Conservation (phyloP, 2,113 vertebrate genomes). For the Rhea americana region DNA sequence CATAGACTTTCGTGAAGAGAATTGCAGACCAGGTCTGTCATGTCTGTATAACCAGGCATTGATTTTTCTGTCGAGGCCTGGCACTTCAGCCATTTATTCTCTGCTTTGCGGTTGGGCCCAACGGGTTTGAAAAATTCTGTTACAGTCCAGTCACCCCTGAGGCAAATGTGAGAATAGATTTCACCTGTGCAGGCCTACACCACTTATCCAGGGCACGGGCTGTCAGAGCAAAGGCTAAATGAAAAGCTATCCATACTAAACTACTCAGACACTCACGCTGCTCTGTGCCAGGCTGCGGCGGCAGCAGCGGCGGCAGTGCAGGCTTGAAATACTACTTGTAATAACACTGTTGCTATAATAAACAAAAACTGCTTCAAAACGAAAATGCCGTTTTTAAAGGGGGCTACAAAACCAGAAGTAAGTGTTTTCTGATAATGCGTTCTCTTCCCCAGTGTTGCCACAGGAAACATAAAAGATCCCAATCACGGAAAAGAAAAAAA, state of each 20-base stretch:
- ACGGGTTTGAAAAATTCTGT: constrained; percentile 99
- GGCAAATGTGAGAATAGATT: constrained; percentile 99
- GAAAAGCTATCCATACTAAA: constrained; percentile 91
- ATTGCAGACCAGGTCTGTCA: constrained; percentile 87
- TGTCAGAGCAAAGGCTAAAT: constrained; percentile 96
- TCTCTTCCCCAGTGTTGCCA: constrained; percentile 9
- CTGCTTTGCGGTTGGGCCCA: constrained; percentile 97
- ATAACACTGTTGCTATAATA: constrained; percentile 26
- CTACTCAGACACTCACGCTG: constrained; percentile 76
- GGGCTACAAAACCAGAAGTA: not conserved
- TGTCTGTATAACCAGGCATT: constrained; percentile 99
- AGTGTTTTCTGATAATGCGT: constrained; percentile 5
- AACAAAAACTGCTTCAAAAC: constrained; percentile 32
- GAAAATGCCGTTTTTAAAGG: not conserved
- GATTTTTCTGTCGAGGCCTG: constrained; percentile 99
- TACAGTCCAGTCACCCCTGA: constrained; percentile 97
- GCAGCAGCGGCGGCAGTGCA: not conserved
- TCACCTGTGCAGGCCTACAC: constrained; percentile 96
- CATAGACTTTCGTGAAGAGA: constrained; percentile 71
- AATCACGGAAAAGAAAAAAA: not conserved
- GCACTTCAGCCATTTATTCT: constrained; percentile 99
- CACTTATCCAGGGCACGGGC: constrained; percentile 92
- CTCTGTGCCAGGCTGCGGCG: constrained; percentile 62
- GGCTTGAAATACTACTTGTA: constrained; percentile 66
- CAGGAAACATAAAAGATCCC: constrained; percentile 32